Conservation (phyloP, 2,888 invertebrate species). For the Andrena hattorfiana region DNA sequence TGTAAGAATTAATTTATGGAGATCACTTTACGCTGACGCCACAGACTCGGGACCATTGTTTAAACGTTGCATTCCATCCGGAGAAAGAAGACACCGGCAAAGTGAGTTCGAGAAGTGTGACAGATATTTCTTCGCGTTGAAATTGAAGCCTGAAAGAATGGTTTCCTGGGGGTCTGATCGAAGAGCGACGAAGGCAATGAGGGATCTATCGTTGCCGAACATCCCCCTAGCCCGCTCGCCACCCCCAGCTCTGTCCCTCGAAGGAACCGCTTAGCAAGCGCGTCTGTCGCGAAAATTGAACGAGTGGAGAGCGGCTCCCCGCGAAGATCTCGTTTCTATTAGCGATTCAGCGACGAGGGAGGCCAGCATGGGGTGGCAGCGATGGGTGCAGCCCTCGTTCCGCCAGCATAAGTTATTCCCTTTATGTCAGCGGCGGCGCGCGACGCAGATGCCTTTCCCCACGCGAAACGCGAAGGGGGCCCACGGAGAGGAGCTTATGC, state of each 20-base stretch:
- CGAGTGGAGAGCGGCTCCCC: slow-evolving; percentile 20
- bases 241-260: not conserved
- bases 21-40: no score
- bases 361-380: not conserved
- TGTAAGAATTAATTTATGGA: no score
- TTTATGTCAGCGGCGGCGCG: slow-evolving; percentile 35
- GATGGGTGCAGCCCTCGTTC: slow-evolving; percentile 5
- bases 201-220: no score
- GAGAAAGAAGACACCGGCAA: no score
- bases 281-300: slow-evolving; percentile 37
- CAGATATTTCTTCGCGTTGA: no score
- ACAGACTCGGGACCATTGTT: no score
- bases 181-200: no score
- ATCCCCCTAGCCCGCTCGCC: no score
- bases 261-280: not conserved
- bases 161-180: no score
- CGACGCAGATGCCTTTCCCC: slow-evolving; percentile 42
- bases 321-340: slow-evolving; percentile 52
- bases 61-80: no score
- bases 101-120: no score
- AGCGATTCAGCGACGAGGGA: slow-evolving; percentile 35
- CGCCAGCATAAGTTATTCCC: slow-evolving; percentile 47
- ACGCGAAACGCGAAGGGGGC: slow-evolving; percentile 16
- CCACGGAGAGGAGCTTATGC: slow-evolving; percentile 19
- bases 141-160: no score